These are phyloP conservation scores for Sceloporus undulatus DNA, from an alignment of 2,113 vertebrate species.

Conservation along the genomic window DNA sequence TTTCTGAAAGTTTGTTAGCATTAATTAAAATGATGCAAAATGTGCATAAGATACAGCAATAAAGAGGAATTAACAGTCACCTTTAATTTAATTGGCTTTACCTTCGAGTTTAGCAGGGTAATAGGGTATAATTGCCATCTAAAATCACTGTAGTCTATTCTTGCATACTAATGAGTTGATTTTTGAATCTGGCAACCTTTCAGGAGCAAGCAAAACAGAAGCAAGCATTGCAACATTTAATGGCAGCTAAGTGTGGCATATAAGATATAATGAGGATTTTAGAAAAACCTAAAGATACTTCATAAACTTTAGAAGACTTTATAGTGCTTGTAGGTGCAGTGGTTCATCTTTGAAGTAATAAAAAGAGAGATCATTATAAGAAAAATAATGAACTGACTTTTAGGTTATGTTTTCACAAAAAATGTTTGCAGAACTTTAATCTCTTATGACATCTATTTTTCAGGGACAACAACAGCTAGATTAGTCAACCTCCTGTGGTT, in stretches of 20 bases:
- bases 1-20: slow-evolving; percentile 59
- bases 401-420: not conserved
- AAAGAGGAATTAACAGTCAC: slow-evolving; percentile 64
- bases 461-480: not conserved
- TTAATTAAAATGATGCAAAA: slow-evolving; percentile 66
- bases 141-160: slow-evolving; percentile 65
- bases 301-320: slow-evolving; percentile 41
- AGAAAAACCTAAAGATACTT: slow-evolving; percentile 26
- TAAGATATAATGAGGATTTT: slow-evolving; percentile 39
- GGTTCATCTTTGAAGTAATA: not conserved
- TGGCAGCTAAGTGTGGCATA: slow-evolving; percentile 38
- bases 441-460: slow-evolving; percentile 10
- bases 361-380: slow-evolving; percentile 38
- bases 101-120: slow-evolving; percentile 67
- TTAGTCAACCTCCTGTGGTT: not conserved
- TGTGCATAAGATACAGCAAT: slow-evolving; percentile 63
- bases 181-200: slow-evolving; percentile 64
- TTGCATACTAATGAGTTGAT: slow-evolving; percentile 64
- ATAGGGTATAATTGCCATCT: slow-evolving; percentile 57
- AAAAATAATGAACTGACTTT: slow-evolving; percentile 19
- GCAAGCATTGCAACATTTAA: slow-evolving; percentile 44
- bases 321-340: slow-evolving; percentile 13
- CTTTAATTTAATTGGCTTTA: slow-evolving; percentile 73
- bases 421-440: slow-evolving; percentile 27
- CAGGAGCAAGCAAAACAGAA: slow-evolving; percentile 56